These are phyloP conservation scores for Hypotaenidia okinawae DNA, from an alignment of 2,797 vertebrate species.

Conservation along the genomic window DNA sequence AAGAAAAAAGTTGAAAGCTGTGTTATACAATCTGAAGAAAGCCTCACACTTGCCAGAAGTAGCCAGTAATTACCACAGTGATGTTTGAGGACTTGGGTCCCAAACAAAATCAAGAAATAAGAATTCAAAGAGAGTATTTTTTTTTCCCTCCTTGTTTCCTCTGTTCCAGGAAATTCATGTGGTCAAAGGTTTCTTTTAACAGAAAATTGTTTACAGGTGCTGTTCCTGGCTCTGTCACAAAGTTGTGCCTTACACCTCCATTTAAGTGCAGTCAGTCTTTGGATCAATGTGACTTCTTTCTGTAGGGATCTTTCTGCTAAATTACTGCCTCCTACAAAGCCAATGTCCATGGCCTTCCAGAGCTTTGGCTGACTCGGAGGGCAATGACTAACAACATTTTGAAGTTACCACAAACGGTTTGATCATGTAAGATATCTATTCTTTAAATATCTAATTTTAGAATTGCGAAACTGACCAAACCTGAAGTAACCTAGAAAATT, in stretches of 20 bases:
- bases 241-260: conserved; percentile 12
- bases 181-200: conserved; percentile 53
- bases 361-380: neutral
- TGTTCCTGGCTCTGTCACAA: conserved; percentile 63
- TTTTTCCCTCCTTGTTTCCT: neutral
- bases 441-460: neutral
- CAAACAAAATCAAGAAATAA: conserved; percentile 32
- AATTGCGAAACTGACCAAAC: neutral
- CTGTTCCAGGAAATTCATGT: conserved; percentile 55
- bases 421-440: neutral
- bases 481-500: neutral
- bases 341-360: neutral
- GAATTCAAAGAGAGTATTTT: conserved; percentile 18
- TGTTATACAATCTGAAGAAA: conserved; percentile 27
- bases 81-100: conserved; percentile 1
- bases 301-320: conserved; percentile 3
- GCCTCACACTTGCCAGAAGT: conserved; percentile 9
- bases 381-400: neutral
- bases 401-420: neutral
- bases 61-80: conserved; percentile 20
- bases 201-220: conserved; percentile 69
- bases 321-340: neutral
- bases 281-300: conserved; percentile 45
- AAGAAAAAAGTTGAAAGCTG: conserved; percentile 37
- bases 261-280: conserved; percentile 34